These are phyloP conservation scores for Prosopocoilus inquinatus DNA, from an alignment of 2,888 invertebrate genomes.

Conservation along the genomic window DNA sequence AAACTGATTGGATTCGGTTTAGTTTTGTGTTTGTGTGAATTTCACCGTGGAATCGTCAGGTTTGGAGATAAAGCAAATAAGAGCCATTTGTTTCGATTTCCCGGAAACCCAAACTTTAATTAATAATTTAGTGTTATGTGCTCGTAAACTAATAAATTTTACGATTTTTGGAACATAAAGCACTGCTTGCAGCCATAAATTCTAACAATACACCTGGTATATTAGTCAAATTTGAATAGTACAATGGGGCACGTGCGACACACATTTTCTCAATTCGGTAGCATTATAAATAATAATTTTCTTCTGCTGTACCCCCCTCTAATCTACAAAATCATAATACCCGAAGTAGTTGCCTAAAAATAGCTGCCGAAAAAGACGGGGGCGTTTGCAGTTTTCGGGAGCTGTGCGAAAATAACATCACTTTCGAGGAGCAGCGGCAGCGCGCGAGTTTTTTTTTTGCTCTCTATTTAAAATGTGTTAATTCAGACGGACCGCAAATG, in stretches of 20 bases:
- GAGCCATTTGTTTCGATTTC: no score
- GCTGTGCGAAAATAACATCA: not conserved
- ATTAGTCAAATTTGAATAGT: no score
- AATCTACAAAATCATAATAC: not conserved
- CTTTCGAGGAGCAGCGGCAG: not conserved
- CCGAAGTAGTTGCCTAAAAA: not conserved
- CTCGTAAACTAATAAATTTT: constrained; percentile 1
- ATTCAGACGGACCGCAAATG: no score
- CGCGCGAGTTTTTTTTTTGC: no score
- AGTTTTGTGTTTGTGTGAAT: no score
- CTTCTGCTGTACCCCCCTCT: not conserved
- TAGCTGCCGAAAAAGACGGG: constrained; percentile 8
- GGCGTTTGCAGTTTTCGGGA: constrained; percentile 1
- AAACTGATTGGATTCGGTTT: no score
- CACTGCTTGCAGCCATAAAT: not conserved
- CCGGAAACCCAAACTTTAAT: not conserved
- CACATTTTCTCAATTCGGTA: no score
- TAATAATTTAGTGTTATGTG: constrained; percentile 7
- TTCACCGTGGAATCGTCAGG: no score
- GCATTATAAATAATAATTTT: not conserved
- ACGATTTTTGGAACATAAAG: constrained; percentile 3
- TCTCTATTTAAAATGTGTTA: no score
- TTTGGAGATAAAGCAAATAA: no score
- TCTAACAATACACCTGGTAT: not conserved
- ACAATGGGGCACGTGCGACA: no score